Evolutionary conservation across 2,888 invertebrate genomes (phyloP), one percentile per base, ranked within the genome.

Genomic region (Operophtera brumata): DNA sequence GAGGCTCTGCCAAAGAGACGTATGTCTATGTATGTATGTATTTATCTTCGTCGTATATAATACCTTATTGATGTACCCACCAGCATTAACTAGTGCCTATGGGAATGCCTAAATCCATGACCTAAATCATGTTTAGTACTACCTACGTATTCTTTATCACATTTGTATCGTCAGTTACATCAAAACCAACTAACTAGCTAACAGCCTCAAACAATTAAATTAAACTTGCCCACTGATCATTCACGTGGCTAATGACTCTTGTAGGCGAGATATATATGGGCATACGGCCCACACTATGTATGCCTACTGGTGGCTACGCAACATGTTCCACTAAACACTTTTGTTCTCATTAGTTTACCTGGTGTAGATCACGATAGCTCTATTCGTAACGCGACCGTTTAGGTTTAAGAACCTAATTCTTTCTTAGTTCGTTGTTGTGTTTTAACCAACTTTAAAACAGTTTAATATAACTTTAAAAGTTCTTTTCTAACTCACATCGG

Each of bases 261-360:
- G 62, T 59, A 61, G 65, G 65, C 65, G 62, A 58, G 47, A 28
- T 32, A 37, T 32, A 37, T 62, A 61, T 62, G 62, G 62, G 48
- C 61, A 48, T 58, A 34, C 30, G 20, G 41, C 62, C 62, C 51
- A 50, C 57, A 45, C 56, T 6, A 8, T 39, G 45, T 46, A 37
- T 6, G 11, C n/a, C 6, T 40, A 30, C 20, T 37, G 12, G 11
- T 13, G 35, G 13, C 32, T 36, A 44, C 50, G 51, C 43, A 42
- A 53, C 35, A 26, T 39, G 37, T 39, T 7, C 43, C 37, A 47
- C 32, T 42, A 51, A 51, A 49, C 37, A 20, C 20, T 28, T 30
- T 2, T 37, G 34, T 42, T 45, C 40, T 45, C 54, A 54, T 54
- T 49, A 54, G 54, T 25, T 11, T 45, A 41, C 45, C 41, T 48